These are phyloP conservation scores for Nannoperca obscura DNA, from an alignment of 2,797 vertebrate species.

Conservation along the genomic window DNA sequence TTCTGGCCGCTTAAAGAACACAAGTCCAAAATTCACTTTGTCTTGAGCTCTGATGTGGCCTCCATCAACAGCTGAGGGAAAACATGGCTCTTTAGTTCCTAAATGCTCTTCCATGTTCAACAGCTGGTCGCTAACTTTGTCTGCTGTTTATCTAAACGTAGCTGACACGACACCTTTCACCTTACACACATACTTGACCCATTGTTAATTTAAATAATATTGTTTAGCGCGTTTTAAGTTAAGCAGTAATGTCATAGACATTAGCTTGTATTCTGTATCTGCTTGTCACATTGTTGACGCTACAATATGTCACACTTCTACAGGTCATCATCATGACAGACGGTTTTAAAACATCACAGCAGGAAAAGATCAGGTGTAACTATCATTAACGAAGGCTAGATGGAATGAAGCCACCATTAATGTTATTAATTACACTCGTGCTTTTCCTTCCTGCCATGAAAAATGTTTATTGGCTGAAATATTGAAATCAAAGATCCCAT, in stretches of 20 bases:
- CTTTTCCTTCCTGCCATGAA: conserved; percentile 6
- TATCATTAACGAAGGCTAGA: conserved; percentile 22
- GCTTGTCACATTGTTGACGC: neutral
- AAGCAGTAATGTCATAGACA: neutral
- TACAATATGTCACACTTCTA: neutral
- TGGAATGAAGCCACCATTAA: conserved; percentile 17
- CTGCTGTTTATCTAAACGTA: too few species aligned
- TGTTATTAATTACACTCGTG: conserved; percentile 17
- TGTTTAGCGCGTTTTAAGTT: neutral
- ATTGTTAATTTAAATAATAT: neutral
- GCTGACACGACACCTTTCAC: neutral
- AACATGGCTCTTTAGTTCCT: neutral
- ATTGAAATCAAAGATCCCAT: neutral
- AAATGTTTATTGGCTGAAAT: conserved; percentile 26
- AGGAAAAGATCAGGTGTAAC: conserved; percentile 40
- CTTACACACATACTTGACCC: neutral
- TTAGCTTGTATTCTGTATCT: neutral
- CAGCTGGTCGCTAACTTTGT: too few species aligned
- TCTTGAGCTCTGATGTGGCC: neutral
- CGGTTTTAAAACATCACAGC: conserved; percentile 24
- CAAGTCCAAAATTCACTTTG: neutral
- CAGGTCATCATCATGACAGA: conserved; percentile 11
- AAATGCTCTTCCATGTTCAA: too few species aligned
- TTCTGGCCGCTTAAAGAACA: neutral
- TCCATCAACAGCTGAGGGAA: neutral